Evolutionary conservation across 2,113 vertebrate genomes (phyloP).

Genomic region (Myotis lucifugus): DNA sequence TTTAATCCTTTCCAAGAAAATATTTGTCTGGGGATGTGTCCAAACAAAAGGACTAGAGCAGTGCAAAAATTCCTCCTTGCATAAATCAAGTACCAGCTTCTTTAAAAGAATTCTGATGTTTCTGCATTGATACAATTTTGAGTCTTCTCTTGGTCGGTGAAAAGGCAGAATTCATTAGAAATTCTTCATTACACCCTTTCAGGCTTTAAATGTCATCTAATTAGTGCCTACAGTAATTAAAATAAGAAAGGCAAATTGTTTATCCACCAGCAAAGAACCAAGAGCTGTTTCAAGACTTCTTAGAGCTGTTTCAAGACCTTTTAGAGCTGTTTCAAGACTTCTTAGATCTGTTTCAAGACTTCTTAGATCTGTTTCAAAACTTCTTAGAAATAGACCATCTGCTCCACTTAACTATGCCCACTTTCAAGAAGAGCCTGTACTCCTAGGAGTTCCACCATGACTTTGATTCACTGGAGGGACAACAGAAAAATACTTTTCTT

Average conservation of each 20-base stretch:
- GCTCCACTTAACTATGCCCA: background rate
- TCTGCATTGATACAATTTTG: background rate
- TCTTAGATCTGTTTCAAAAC: constrained; percentile 21
- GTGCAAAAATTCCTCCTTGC: background rate
- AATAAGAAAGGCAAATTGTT: constrained; percentile 49
- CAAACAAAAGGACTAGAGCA: background rate
- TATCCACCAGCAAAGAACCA: constrained; percentile 31
- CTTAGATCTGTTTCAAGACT: constrained; percentile 41
- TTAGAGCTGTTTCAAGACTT: constrained; percentile 42
- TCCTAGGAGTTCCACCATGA: background rate
- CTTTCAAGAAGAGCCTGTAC: constrained; percentile 27
- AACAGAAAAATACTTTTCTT: background rate
- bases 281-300: constrained; percentile 38
- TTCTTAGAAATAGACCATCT: constrained; percentile 21
- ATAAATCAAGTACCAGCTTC: background rate
- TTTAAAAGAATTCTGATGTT: background rate
- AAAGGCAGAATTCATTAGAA: constrained; percentile 50
- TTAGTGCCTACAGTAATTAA: constrained; percentile 32
- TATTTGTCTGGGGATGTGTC: background rate
- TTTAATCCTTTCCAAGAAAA: background rate
- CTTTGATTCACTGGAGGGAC: background rate
- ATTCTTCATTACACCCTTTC: constrained; percentile 36
- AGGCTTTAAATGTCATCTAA: constrained; percentile 41
- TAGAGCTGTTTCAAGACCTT: constrained; percentile 34
- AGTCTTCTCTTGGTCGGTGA: constrained; percentile 30